phyloP scores from a whole-genome alignment of 2,113 vertebrate genomes.

The Pelusios castaneus region DNA sequence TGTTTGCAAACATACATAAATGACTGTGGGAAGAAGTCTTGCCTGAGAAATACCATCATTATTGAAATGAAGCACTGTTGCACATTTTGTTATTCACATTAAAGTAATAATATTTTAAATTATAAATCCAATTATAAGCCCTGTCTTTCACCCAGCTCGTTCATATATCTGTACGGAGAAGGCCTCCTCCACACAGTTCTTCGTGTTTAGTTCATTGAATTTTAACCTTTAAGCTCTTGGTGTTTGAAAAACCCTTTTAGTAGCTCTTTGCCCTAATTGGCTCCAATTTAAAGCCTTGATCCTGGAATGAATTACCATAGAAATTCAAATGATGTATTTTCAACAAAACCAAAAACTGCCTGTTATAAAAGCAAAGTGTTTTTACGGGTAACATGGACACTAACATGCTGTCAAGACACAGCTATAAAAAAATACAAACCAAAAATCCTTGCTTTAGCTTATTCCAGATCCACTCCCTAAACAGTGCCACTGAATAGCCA shows the following conservation, averaged over 20 bases:
- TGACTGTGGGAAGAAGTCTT: neutral
- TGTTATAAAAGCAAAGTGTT: conserved; percentile 57
- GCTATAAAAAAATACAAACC: conserved; percentile 61
- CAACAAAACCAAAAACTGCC: conserved; percentile 48
- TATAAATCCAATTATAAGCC: neutral
- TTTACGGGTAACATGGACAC: conserved; percentile 67
- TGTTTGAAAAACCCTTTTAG: conserved; percentile 26
- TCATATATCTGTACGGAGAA: neutral
- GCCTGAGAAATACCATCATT: fast-evolving
- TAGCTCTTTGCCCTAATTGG: conserved; percentile 7
- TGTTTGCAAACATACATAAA: neutral
- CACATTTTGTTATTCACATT: neutral
- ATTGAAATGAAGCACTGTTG: neutral
- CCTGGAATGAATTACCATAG: conserved; percentile 44
- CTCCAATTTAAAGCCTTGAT: conserved; percentile 44
- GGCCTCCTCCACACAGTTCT: neutral
- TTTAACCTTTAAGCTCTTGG: conserved; percentile 27
- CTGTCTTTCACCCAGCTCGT: neutral
- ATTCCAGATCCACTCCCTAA: neutral
- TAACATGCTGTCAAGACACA: conserved; percentile 72
- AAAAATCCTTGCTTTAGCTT: neutral
- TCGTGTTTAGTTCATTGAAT: neutral
- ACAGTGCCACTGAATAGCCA: neutral
- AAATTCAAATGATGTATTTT: conserved; percentile 49
- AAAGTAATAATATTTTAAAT: neutral